Evolutionary conservation across 2,888 invertebrate genomes (phyloP).

Genomic region (Leucozona laternaria): DNA sequence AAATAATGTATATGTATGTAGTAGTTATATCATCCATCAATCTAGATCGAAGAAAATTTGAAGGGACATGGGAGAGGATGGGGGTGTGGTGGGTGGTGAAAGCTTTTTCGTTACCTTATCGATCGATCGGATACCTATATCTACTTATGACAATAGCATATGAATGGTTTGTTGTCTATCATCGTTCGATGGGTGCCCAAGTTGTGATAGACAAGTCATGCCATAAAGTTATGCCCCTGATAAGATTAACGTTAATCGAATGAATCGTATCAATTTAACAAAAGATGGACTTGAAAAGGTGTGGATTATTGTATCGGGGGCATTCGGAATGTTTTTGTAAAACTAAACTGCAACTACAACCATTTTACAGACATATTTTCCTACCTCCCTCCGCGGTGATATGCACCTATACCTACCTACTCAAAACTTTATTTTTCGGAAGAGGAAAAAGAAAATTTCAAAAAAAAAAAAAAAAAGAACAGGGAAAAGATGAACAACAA

Average conservation of each 20-base stretch:
- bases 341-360: slow-evolving; percentile 22
- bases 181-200: neutral
- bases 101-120: slow-evolving; percentile 18
- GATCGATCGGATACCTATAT: neutral
- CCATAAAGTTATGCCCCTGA: slow-evolving; percentile 34
- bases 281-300: slow-evolving; percentile 47
- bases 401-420: too few relatives aligned
- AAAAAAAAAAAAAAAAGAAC: slow-evolving; percentile 69
- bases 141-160: slow-evolving; percentile 22
- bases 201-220: slow-evolving; percentile 58
- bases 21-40: slow-evolving; percentile 11
- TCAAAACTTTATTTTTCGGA: neutral
- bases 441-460: slow-evolving; percentile 56
- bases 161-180: slow-evolving; percentile 22
- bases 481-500: neutral
- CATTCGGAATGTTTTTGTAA: slow-evolving; percentile 31
- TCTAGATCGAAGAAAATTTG: slow-evolving; percentile 2
- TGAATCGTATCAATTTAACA: slow-evolving; percentile 32
- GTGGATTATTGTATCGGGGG: slow-evolving; percentile 43
- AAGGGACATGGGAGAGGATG: too few relatives aligned
- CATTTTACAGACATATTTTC: neutral
- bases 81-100: neutral
- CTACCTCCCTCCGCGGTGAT: too few relatives aligned
- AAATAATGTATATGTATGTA: neutral
- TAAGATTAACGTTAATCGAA: slow-evolving; percentile 51